These are phyloP conservation scores for Scotopteryx bipunctaria DNA, from an alignment of 2,888 invertebrate genomes.

Conservation along the genomic window DNA sequence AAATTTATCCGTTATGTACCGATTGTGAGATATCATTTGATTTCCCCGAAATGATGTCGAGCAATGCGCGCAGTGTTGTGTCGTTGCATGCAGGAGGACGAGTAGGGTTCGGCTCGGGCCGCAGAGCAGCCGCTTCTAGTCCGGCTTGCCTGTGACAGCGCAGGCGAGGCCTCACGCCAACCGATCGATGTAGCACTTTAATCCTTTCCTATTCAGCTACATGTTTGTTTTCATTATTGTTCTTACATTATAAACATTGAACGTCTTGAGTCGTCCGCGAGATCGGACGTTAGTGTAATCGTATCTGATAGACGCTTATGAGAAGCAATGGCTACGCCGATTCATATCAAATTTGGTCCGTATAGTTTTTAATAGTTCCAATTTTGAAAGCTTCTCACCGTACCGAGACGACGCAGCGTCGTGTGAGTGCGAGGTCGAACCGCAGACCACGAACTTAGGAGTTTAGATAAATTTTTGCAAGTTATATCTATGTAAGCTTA, in stretches of 20 bases:
- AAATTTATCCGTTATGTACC: conserved; percentile 47
- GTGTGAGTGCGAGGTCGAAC: conserved; percentile 61
- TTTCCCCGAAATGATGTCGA: conserved; percentile 78
- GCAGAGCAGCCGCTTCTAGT: conserved; percentile 47
- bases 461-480: conserved; percentile 77
- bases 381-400: conserved; percentile 77
- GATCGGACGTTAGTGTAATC: conserved; percentile 70
- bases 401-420: conserved; percentile 66
- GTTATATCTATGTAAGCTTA: conserved; percentile 80
- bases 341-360: conserved; percentile 82
- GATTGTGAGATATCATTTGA: conserved; percentile 73
- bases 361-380: conserved; percentile 81
- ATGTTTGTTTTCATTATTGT: conserved; percentile 48
- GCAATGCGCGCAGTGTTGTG: conserved; percentile 39
- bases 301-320: conserved; percentile 77
- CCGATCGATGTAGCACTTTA: conserved; percentile 53
- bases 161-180: conserved; percentile 48
- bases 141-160: conserved; percentile 37
- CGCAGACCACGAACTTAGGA: conserved; percentile 62
- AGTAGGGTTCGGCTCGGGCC: conserved; percentile 6
- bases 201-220: conserved; percentile 44
- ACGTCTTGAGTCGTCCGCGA: conserved; percentile 64
- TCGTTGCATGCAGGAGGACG: conserved; percentile 4
- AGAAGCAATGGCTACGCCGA: conserved; percentile 78
- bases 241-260: conserved; percentile 46